Evolutionary conservation across 2,888 invertebrate species (phyloP).

Genomic region (Microplitis manilae): DNA sequence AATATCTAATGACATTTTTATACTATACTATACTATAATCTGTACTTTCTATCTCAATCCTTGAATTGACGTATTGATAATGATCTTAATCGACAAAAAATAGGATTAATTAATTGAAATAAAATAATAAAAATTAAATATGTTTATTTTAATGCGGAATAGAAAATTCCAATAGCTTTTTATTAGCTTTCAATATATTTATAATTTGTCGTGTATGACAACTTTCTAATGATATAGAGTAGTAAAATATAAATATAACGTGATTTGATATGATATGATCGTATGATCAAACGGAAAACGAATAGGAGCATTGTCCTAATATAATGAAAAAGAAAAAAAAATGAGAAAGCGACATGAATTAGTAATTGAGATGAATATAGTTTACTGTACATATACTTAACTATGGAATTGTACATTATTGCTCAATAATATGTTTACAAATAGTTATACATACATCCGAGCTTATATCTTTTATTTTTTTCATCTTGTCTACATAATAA

Average conservation of each 20-base stretch:
- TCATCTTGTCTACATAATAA: neutral
- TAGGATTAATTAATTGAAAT: no score
- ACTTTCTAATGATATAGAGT: slow-evolving; percentile 60
- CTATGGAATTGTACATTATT: slow-evolving; percentile 15
- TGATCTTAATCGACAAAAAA: no score
- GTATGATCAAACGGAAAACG: slow-evolving; percentile 24
- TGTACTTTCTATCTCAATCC: no score
- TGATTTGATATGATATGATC: neutral
- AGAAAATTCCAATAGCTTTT: neutral
- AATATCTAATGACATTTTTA: neutral
- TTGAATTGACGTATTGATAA: no score
- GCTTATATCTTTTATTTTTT: no score
- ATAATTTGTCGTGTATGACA: slow-evolving; percentile 54
- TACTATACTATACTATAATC: no score
- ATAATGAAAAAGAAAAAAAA: slow-evolving; percentile 46
- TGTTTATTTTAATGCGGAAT: neutral
- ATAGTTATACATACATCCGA: no score
- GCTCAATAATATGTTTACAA: neutral
- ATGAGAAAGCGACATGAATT: slow-evolving; percentile 49
- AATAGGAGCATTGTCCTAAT: slow-evolving; percentile 31
- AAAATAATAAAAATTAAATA: neutral
- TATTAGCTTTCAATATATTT: slow-evolving; percentile 41
- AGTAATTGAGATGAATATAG: slow-evolving; percentile 26
- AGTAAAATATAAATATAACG: slow-evolving; percentile 6
- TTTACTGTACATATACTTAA: neutral